phyloP scores from a whole-genome alignment of 2,797 vertebrate genomes.

The Anniella stebbinsi region DNA sequence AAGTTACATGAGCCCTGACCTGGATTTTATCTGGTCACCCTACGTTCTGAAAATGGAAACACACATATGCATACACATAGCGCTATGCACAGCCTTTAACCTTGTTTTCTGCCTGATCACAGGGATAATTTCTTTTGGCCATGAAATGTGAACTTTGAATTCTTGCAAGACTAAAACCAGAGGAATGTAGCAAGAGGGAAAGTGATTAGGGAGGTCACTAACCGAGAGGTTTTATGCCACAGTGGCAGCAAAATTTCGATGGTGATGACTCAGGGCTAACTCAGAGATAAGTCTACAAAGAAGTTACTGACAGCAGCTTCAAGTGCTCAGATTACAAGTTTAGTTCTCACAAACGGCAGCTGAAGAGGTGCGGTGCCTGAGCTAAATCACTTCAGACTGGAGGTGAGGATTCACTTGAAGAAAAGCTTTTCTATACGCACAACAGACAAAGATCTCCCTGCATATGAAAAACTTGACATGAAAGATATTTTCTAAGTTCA shows the following conservation, averaged over 20 bases:
- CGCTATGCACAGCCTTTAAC: background rate
- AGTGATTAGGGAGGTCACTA: slow-evolving; percentile 65
- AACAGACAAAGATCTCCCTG: background rate
- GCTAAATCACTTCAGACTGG: too few species aligned
- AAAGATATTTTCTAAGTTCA: background rate
- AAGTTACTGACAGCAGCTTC: too few species aligned
- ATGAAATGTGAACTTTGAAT: slow-evolving; percentile 74
- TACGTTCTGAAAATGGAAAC: fast-evolving
- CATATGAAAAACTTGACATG: background rate
- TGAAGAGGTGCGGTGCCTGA: background rate
- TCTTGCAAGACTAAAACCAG: slow-evolving; percentile 41
- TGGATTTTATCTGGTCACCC: too few species aligned
- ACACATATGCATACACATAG: background rate
- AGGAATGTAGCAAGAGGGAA: background rate
- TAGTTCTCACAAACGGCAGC: background rate
- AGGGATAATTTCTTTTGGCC: slow-evolving; percentile 37
- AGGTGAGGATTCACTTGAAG: background rate
- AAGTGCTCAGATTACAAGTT: too few species aligned
- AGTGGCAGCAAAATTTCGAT: slow-evolving; percentile 23
- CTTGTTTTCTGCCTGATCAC: slow-evolving; percentile 36
- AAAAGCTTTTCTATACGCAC: too few species aligned
- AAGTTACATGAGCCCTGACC: too few species aligned
- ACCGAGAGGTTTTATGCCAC: slow-evolving; percentile 45
- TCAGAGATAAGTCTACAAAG: background rate
- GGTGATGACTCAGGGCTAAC: background rate